These are phyloP conservation scores for Protonibea diacanthus DNA, from an alignment of 2,797 vertebrate genomes.

Conservation along the genomic window DNA sequence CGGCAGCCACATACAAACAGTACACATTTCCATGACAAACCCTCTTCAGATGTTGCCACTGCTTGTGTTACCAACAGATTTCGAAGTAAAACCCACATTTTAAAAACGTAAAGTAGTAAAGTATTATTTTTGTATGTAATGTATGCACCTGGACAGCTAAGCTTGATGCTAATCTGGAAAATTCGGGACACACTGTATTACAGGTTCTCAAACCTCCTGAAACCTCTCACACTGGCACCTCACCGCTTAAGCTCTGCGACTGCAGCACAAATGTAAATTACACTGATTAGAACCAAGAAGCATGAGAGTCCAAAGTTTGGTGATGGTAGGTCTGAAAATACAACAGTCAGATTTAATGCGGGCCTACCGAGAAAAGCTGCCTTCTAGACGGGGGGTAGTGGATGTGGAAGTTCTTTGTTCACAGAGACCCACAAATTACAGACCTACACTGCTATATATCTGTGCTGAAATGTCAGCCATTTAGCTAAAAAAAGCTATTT, in stretches of 20 bases:
- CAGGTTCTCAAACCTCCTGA: no score
- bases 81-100: background rate
- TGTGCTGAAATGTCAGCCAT: background rate
- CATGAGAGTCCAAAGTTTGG: background rate
- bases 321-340: background rate
- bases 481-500: constrained; percentile 1
- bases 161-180: no score
- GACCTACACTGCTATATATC: constrained; percentile 18
- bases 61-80: background rate
- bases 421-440: constrained; percentile 56
- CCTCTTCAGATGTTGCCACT: no score
- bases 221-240: background rate
- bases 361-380: no score
- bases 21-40: background rate
- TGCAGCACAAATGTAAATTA: background rate
- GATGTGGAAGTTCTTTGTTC: constrained; percentile 12
- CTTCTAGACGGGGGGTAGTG: background rate
- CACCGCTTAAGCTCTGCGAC: background rate
- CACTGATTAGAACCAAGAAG: constrained; percentile 6
- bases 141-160: no score
- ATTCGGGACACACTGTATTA: no score
- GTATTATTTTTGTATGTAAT: no score
- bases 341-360: constrained; percentile 1
- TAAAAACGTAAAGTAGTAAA: background rate
- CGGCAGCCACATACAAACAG: no score